These are phyloP conservation scores for Trypoxylus dichotomus DNA, from an alignment of 1,140 invertebrate species.

Conservation along the genomic window DNA sequence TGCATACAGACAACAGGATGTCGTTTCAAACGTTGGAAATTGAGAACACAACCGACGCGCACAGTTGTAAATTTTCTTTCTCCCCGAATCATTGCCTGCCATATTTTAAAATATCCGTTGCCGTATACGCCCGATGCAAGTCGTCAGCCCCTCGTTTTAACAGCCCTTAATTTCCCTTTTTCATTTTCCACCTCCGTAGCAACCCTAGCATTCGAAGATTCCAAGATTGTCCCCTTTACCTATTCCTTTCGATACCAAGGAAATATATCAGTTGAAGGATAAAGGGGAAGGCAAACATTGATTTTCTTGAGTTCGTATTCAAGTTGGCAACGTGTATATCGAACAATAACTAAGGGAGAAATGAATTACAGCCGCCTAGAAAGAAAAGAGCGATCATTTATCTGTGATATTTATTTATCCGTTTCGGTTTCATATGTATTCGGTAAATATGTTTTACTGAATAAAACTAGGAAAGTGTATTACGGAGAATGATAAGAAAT, in stretches of 20 bases:
- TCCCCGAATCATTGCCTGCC: background rate
- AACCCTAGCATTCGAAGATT: background rate
- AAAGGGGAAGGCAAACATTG: background rate
- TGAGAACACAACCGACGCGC: no score
- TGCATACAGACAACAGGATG: no score
- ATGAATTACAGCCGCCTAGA: background rate
- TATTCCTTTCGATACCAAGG: background rate
- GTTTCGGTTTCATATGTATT: no score
- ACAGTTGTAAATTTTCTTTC: background rate
- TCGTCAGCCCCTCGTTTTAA: background rate
- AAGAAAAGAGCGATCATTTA: background rate
- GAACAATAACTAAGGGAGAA: background rate
- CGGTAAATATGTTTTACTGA: background rate
- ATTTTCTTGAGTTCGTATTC: background rate
- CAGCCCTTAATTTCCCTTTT: conserved; percentile 6
- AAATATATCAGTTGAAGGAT: background rate
- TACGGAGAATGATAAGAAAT: background rate
- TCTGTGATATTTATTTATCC: no score
- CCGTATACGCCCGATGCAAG: background rate
- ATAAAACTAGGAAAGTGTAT: no score
- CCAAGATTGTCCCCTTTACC: background rate
- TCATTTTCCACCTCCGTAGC: background rate
- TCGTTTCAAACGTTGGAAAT: no score
- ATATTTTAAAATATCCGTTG: background rate
- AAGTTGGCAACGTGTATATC: background rate